Evolutionary conservation across 2,113 vertebrate genomes (phyloP).

Genomic region (Pluvianellus socialis): DNA sequence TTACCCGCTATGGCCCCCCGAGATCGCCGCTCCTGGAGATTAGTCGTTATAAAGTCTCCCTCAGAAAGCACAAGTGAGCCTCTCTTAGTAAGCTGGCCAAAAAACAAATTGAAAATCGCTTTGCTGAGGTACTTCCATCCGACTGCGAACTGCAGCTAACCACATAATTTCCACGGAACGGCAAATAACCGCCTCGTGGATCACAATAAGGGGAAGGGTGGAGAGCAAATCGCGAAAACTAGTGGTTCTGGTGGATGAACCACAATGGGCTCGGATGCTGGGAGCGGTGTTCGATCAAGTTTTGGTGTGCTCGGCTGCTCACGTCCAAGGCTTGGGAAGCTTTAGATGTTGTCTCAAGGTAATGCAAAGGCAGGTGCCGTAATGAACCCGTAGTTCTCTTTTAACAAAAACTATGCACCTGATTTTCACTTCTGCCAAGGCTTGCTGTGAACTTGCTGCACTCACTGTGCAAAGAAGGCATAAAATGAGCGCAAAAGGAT

Average conservation of each 20-base stretch:
- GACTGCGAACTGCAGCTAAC: background rate
- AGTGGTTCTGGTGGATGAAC: background rate
- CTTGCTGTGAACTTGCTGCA: background rate
- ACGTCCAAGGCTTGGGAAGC: background rate
- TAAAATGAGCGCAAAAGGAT: background rate
- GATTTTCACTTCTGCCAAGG: background rate
- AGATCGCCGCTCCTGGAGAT: background rate
- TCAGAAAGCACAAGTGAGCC: background rate
- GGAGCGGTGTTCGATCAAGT: background rate
- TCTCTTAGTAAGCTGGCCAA: background rate
- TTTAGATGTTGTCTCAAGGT: background rate
- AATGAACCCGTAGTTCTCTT: background rate
- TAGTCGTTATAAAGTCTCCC: background rate
- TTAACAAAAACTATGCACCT: background rate
- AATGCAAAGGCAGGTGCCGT: background rate
- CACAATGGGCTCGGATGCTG: rapidly evolving
- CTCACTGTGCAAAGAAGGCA: background rate
- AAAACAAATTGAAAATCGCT: background rate
- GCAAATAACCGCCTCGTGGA: background rate
- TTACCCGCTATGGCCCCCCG: background rate
- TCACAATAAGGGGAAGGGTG: rapidly evolving
- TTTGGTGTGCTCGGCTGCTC: background rate
- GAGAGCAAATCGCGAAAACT: background rate
- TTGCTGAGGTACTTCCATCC: background rate
- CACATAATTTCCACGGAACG: background rate